Evolutionary conservation across 2,888 invertebrate species (phyloP).

Genomic region (Escarpia spicata): DNA sequence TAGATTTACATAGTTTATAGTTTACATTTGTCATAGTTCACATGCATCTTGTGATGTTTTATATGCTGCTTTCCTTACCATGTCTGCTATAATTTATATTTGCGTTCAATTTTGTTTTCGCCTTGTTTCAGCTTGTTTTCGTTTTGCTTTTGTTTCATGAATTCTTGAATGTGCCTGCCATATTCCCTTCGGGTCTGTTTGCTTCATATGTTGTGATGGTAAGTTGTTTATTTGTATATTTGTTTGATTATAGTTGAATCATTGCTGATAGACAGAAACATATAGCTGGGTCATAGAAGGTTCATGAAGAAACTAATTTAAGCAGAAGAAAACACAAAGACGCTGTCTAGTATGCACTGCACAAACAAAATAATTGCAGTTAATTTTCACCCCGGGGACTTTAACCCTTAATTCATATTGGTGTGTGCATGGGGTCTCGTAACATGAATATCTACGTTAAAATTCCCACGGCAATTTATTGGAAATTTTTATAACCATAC

Average conservation of each 20-base stretch:
- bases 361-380: constrained; percentile 3
- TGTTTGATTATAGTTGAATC: not conserved
- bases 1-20: not conserved
- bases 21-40: not conserved
- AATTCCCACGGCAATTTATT: not conserved
- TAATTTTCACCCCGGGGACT: constrained; percentile 1
- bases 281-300: not conserved
- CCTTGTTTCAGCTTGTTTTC: not conserved
- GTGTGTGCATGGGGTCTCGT: not conserved
- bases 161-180: constrained; percentile 14
- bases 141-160: constrained; percentile 6
- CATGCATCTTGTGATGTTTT: not conserved
- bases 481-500: not conserved
- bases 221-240: not conserved
- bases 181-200: not conserved
- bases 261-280: not conserved
- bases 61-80: not conserved
- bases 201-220: not conserved
- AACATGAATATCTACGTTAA: not conserved
- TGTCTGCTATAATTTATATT: not conserved
- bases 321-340: not conserved
- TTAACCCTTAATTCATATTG: constrained; percentile 2
- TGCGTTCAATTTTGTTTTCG: not conserved
- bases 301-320: not conserved
- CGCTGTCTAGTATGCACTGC: not conserved